These are phyloP conservation scores for Myrmecobius fasciatus DNA, from an alignment of 2,113 vertebrate species.

Conservation along the genomic window DNA sequence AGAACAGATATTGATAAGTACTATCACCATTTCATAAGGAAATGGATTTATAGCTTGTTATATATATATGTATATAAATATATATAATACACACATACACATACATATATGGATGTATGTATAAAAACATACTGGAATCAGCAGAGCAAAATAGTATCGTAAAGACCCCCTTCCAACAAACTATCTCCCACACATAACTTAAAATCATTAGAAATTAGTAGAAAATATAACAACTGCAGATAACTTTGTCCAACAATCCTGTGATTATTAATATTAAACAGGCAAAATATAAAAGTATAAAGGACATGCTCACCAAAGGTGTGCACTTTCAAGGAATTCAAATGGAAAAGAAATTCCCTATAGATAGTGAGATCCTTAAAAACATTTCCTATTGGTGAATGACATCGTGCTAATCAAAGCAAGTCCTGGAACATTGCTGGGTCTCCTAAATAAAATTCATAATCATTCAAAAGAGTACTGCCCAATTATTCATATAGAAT, in stretches of 20 bases:
- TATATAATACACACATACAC: too few species aligned
- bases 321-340: not conserved
- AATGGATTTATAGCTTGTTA: not conserved
- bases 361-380: not conserved
- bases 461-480: not conserved
- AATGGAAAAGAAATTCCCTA: not conserved
- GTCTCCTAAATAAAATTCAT: not conserved
- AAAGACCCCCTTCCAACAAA: not conserved
- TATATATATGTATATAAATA: not conserved
- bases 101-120: too few species aligned
- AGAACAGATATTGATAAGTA: not conserved
- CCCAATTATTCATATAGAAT: not conserved
- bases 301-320: too few species aligned
- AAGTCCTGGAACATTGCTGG: not conserved
- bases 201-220: not conserved
- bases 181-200: not conserved
- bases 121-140: not conserved
- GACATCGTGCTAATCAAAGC: not conserved
- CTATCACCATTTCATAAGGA: not conserved
- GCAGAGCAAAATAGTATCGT: not conserved
- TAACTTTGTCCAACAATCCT: not conserved
- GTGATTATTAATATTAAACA: not conserved
- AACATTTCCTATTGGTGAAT: not conserved
- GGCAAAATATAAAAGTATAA: too few species aligned
- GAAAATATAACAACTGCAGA: not conserved